phyloP scores from a whole-genome alignment of 2,888 invertebrate genomes.

The Heliconius ismenius region DNA sequence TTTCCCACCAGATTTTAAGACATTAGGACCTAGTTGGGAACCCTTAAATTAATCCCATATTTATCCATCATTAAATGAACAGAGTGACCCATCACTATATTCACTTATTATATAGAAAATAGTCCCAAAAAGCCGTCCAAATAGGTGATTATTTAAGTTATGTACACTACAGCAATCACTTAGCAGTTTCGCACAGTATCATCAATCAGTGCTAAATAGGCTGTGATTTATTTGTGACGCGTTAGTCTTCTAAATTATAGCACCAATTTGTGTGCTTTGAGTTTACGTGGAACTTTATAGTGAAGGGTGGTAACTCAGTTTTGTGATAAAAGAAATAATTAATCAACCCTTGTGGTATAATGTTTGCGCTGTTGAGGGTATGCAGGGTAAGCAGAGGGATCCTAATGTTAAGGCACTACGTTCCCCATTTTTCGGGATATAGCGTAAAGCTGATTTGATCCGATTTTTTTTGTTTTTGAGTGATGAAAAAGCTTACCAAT shows the following conservation, averaged over 20 bases:
- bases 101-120: neutral
- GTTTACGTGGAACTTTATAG: neutral
- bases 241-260: conserved; percentile 20
- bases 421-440: no score
- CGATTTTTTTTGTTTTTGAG: no score
- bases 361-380: neutral
- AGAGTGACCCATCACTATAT: neutral
- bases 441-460: no score
- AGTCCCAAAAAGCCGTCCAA: neutral
- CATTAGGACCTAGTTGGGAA: no score
- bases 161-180: conserved; percentile 17
- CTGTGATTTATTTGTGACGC: conserved; percentile 16
- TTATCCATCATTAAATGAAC: no score
- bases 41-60: no score
- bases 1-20: no score
- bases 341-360: neutral
- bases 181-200: conserved; percentile 5
- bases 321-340: conserved; percentile 10
- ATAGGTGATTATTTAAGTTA: conserved; percentile 7
- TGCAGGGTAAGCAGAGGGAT: no score
- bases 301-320: neutral
- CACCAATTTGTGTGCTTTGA: neutral
- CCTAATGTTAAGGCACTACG: no score
- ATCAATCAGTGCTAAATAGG: conserved; percentile 17
- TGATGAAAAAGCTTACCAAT: conserved; percentile 62